phyloP scores from a whole-genome alignment of 2,797 vertebrate genomes.

The Fringilla coelebs region DNA sequence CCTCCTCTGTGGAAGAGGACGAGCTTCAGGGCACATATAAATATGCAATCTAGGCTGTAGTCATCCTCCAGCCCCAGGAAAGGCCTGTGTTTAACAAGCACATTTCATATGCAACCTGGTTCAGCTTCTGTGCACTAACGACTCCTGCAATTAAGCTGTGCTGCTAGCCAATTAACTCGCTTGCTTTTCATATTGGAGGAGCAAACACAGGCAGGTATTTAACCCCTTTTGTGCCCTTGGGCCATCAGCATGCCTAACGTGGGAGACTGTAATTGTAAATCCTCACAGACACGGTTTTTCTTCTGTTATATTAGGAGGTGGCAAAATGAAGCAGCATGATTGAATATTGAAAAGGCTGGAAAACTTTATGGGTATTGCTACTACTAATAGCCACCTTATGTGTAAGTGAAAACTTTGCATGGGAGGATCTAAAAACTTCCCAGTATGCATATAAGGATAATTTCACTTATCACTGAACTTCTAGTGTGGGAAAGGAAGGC shows the following conservation, averaged over 20 bases:
- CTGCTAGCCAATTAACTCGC: slow-evolving; percentile 17
- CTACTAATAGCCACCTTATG: slow-evolving; percentile 57
- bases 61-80: slow-evolving; percentile 24
- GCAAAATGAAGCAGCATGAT: neutral
- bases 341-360: slow-evolving; percentile 44
- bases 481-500: neutral
- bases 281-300: neutral
- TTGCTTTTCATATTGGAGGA: neutral
- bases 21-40: slow-evolving; percentile 39
- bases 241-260: neutral
- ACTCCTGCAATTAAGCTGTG: slow-evolving; percentile 31
- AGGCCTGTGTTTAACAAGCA: slow-evolving; percentile 24
- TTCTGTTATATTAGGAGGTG: slow-evolving; percentile 17
- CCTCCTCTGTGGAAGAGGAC: slow-evolving; percentile 3
- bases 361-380: slow-evolving; percentile 19
- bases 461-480: slow-evolving; percentile 14
- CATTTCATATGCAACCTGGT: slow-evolving; percentile 27
- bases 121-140: slow-evolving; percentile 37
- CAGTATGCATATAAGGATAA: neutral
- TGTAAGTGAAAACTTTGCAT: slow-evolving; percentile 50
- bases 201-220: slow-evolving; percentile 9
- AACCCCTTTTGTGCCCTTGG: neutral
- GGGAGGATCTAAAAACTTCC: slow-evolving; percentile 48
- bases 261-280: neutral
- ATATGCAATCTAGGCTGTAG: slow-evolving; percentile 28